Percentiles rank a stretch among this genome's conserved stretches.
phyloP scores from a whole-genome alignment of 2,113 vertebrate genomes.

The Stigmatopora nigra region DNA sequence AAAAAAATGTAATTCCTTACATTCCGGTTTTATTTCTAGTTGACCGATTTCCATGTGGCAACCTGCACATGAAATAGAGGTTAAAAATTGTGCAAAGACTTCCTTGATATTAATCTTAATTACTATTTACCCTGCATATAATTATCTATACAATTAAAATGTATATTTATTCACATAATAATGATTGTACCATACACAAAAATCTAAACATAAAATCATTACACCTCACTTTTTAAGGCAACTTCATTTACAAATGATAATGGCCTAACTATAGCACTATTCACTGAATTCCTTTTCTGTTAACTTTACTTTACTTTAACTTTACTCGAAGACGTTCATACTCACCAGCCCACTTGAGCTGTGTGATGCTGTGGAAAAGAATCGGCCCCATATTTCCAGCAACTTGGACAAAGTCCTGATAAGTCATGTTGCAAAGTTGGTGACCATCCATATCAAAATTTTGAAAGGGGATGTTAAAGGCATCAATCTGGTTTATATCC shows the following conservation, averaged over 20 bases:
- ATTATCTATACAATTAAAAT: too few relatives aligned
- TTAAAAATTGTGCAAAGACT: neutral
- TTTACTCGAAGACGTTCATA: constrained; percentile 7
- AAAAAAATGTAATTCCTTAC: constrained; percentile 32
- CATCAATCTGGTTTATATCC: constrained; percentile 92
- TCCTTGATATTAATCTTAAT: neutral
- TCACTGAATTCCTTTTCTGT: constrained; percentile 19
- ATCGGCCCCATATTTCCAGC: constrained; percentile 83
- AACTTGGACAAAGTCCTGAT: constrained; percentile 84
- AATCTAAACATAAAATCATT: neutral
- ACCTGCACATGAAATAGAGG: constrained; percentile 25
- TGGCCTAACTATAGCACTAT: constrained; percentile 12
- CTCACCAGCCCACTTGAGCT: constrained; percentile 86
- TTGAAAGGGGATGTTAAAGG: constrained; percentile 85
- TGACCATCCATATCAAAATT: constrained; percentile 91
- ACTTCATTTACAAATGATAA: neutral
- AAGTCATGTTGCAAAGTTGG: constrained; percentile 84
- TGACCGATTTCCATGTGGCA: constrained; percentile 46
- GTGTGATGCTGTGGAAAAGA: constrained; percentile 84
- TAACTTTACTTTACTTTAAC: constrained; percentile 15
- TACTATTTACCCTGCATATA: neutral
- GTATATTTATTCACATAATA: neutral
- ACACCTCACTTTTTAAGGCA: neutral
- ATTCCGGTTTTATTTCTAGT: constrained; percentile 52
- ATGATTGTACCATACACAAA: neutral